phyloP scores from a whole-genome alignment of 2,797 vertebrate genomes.

The Hipposideros larvatus region DNA sequence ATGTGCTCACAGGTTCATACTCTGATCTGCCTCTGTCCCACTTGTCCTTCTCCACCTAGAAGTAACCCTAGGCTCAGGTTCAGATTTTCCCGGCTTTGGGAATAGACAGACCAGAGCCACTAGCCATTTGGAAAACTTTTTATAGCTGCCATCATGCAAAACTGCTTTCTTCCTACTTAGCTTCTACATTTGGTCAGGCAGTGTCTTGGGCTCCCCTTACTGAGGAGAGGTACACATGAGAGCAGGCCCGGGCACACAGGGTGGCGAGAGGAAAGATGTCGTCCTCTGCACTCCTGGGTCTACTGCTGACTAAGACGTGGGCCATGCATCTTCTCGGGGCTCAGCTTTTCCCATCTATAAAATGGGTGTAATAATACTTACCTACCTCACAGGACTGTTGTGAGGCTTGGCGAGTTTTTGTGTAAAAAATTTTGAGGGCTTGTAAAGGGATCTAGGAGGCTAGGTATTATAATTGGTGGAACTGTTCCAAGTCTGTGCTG shows the following conservation, averaged over 20 bases:
- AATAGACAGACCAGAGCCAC: background rate
- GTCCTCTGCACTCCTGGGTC: background rate
- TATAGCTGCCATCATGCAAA: constrained; percentile 26
- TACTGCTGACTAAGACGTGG: background rate
- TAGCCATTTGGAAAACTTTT: constrained; percentile 19
- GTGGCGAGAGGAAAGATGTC: background rate
- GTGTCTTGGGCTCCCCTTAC: background rate
- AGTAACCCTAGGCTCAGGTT: background rate
- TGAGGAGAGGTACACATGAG: background rate
- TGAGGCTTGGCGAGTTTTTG: constrained; percentile 64
- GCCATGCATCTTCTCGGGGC: background rate
- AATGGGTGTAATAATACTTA: constrained; percentile 1
- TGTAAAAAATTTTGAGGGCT: constrained; percentile 19
- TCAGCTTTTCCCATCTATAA: background rate
- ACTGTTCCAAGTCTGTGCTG: background rate
- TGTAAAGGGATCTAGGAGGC: background rate
- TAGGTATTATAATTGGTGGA: background rate
- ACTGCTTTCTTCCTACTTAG: background rate
- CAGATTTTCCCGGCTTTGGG: background rate
- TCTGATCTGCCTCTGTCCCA: background rate
- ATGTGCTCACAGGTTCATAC: background rate
- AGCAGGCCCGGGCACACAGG: background rate
- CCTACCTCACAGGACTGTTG: constrained; percentile 74
- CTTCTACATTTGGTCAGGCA: background rate
- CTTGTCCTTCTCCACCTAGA: background rate